These are phyloP conservation scores for Sardinella longiceps DNA, from an alignment of 2,797 vertebrate species.

Conservation along the genomic window DNA sequence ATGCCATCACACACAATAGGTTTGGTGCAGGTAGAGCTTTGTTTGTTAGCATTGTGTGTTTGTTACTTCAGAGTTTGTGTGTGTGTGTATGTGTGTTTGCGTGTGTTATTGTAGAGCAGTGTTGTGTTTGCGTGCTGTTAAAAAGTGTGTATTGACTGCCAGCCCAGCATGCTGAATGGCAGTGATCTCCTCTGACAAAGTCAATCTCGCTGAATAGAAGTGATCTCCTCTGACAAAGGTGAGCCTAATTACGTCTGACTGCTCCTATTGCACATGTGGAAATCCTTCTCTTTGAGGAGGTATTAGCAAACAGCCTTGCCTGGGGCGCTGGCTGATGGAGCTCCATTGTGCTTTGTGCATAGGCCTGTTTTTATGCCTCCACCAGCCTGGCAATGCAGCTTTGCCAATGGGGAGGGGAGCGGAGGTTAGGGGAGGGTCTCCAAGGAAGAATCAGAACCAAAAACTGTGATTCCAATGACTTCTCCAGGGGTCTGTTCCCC, in stretches of 20 bases:
- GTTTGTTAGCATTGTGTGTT: too few species aligned
- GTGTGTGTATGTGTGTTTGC: too few species aligned
- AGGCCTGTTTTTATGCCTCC: background rate
- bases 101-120: too few species aligned
- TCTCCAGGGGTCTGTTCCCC: too few species aligned
- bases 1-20: background rate
- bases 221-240: background rate
- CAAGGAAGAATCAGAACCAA: too few species aligned
- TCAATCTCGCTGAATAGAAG: too few species aligned
- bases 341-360: background rate
- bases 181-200: background rate
- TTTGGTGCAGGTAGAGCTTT: background rate
- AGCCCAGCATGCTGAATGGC: background rate
- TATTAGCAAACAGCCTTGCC: background rate
- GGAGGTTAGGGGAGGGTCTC: too few species aligned
- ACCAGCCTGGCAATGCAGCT: background rate
- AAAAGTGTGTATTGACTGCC: background rate
- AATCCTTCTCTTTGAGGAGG: background rate
- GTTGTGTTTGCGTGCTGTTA: background rate
- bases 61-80: background rate
- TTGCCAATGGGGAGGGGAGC: background rate
- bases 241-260: background rate
- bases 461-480: too few species aligned
- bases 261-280: background rate
- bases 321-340: background rate